Conservation (phyloP, 2,888 invertebrate species). For the Zhuqinia jingwanae region DNA sequence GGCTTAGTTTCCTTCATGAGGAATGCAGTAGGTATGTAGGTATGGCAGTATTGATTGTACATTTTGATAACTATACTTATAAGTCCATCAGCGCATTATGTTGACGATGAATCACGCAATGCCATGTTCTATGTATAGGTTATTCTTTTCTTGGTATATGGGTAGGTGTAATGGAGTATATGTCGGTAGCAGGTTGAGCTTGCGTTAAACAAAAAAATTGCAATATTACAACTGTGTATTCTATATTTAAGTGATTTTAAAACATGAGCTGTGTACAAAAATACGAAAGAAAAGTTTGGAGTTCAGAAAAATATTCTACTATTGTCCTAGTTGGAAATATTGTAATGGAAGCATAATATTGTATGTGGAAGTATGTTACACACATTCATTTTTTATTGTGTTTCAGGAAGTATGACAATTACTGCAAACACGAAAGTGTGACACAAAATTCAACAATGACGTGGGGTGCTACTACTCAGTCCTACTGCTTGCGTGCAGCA, state of each 20-base stretch:
- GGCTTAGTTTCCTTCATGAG: slow-evolving; percentile 20
- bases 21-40: slow-evolving; percentile 7
- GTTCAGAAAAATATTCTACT: too few species aligned
- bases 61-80: background rate
- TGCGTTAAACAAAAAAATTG: too few species aligned
- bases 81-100: background rate
- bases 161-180: too few species aligned
- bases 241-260: too few species aligned
- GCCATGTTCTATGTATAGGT: too few species aligned
- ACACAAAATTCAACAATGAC: slow-evolving; percentile 36
- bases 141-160: too few species aligned
- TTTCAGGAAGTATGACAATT: slow-evolving; percentile 56
- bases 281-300: too few species aligned
- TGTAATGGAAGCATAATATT: background rate
- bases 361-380: background rate
- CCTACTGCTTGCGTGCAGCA: slow-evolving; percentile 24
- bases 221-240: too few species aligned
- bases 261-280: too few species aligned
- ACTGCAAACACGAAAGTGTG: slow-evolving; percentile 47
- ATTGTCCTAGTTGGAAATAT: too few species aligned
- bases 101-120: slow-evolving; percentile 2
- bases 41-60: slow-evolving; percentile 34
- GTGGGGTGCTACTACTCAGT: slow-evolving; percentile 4
- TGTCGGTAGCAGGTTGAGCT: too few species aligned
- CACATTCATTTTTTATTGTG: background rate